These are phyloP conservation scores for Pemphigus obesinymphae DNA, from an alignment of 1,140 invertebrate species.

Conservation along the genomic window DNA sequence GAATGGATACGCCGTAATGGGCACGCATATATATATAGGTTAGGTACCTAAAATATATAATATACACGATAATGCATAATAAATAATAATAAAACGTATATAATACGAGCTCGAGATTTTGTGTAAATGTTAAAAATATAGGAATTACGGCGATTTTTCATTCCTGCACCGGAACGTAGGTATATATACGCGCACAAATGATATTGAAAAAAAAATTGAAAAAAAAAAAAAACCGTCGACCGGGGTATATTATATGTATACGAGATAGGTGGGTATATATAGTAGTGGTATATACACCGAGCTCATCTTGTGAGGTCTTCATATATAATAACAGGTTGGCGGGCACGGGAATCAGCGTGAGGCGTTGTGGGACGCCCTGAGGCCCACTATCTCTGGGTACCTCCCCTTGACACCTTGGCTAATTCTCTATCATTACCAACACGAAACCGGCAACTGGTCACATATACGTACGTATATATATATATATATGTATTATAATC, in stretches of 20 bases:
- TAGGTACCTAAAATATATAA: too few species aligned
- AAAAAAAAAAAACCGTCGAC: too few species aligned
- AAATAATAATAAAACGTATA: too few species aligned
- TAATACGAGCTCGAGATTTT: not conserved
- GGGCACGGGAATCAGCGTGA: constrained; percentile 32
- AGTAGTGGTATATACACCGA: too few species aligned
- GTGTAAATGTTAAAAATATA: constrained; percentile 15
- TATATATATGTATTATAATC: too few species aligned
- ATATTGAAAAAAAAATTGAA: too few species aligned
- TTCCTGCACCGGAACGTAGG: not conserved
- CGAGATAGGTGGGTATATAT: too few species aligned
- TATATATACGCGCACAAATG: not conserved
- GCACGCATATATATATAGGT: too few species aligned
- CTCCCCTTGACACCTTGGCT: constrained; percentile 42
- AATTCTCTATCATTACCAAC: constrained; percentile 38
- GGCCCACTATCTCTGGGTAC: constrained; percentile 33
- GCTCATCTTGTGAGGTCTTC: constrained; percentile 40
- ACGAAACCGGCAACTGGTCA: constrained; percentile 32
- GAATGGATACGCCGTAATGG: too few species aligned
- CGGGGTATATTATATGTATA: too few species aligned
- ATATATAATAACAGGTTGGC: constrained; percentile 39
- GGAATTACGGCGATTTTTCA: constrained; percentile 28
- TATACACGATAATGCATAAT: too few species aligned
- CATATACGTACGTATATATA: too few species aligned
- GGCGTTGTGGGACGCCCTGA: constrained; percentile 37